A percentile compares a stretch with the other conserved stretches of the same genome.
phyloP scores from a whole-genome alignment of 1,140 invertebrate species.

The Triops longicaudatus region DNA sequence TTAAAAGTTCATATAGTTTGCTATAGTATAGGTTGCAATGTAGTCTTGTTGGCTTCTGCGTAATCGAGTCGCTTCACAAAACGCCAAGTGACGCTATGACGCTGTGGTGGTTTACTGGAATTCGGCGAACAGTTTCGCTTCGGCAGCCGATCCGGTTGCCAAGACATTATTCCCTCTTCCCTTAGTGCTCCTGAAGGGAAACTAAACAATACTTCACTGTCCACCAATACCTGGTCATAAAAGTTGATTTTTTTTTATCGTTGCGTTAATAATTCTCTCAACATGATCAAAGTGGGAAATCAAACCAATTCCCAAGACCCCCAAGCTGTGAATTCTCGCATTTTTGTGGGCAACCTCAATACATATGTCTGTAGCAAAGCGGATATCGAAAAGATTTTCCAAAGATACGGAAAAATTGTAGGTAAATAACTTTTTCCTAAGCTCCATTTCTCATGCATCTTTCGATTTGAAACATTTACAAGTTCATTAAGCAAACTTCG shows the following conservation, averaged over 20 bases:
- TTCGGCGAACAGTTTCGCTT: background rate
- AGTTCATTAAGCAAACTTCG: background rate
- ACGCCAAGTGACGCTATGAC: background rate
- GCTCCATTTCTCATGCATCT: background rate
- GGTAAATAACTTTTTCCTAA: slow-evolving; percentile 44
- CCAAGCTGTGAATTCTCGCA: slow-evolving; percentile 72
- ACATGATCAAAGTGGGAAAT: slow-evolving; percentile 76
- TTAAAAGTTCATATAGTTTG: background rate
- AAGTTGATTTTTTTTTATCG: background rate
- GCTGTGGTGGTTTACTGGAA: background rate
- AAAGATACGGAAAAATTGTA: slow-evolving; percentile 69
- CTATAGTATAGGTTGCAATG: background rate
- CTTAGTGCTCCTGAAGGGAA: no score
- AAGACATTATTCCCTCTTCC: background rate
- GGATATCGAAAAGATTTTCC: slow-evolving; percentile 78
- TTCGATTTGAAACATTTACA: background rate
- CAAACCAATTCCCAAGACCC: slow-evolving; percentile 81
- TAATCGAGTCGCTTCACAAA: slow-evolving; percentile 8
- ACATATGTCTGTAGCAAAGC: slow-evolving; percentile 81
- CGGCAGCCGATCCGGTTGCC: slow-evolving; percentile 9
- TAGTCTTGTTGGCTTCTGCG: slow-evolving; percentile 1
- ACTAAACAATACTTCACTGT: no score
- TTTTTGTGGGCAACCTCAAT: slow-evolving; percentile 84
- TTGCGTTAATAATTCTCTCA: slow-evolving; percentile 34
- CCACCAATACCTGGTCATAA: background rate